Evolutionary conservation across 1,140 invertebrate genomes (phyloP).

Genomic region (Diorhabda carinulata): DNA sequence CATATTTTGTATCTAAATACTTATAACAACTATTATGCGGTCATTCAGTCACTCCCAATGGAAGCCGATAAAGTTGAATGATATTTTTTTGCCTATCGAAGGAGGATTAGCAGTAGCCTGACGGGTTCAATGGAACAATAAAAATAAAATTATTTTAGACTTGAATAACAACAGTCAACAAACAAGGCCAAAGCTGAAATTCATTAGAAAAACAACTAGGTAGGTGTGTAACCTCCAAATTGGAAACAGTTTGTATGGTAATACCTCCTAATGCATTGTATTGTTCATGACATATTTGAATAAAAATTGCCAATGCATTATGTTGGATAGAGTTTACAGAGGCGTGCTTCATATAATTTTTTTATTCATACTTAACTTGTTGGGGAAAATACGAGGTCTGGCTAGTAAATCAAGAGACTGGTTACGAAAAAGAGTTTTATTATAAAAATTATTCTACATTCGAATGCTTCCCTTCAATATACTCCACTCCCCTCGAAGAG

Average conservation of each 20-base stretch:
- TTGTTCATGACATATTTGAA: constrained; percentile 3
- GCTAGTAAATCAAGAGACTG: too few relatives aligned
- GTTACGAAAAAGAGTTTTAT: too few relatives aligned
- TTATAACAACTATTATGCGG: neutral
- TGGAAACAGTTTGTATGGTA: neutral
- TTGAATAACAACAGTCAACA: neutral
- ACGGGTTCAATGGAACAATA: neutral
- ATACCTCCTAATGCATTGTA: neutral
- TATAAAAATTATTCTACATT: too few relatives aligned
- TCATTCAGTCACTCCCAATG: neutral
- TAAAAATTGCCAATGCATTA: neutral
- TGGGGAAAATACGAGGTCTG: too few relatives aligned
- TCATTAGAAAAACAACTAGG: constrained; percentile 2
- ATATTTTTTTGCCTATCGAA: neutral
- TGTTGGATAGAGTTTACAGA: too few relatives aligned
- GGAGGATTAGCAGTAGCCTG: neutral
- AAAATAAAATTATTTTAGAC: neutral
- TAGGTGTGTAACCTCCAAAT: neutral
- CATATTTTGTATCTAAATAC: neutral
- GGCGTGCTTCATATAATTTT: too few relatives aligned
- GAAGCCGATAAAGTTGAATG: neutral
- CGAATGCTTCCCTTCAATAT: too few relatives aligned
- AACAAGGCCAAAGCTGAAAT: neutral
- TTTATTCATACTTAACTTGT: too few relatives aligned
- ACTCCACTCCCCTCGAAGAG: too few relatives aligned